Evolutionary conservation across 2,113 vertebrate genomes (phyloP).

Genomic region (Paramormyrops kingsleyae): DNA sequence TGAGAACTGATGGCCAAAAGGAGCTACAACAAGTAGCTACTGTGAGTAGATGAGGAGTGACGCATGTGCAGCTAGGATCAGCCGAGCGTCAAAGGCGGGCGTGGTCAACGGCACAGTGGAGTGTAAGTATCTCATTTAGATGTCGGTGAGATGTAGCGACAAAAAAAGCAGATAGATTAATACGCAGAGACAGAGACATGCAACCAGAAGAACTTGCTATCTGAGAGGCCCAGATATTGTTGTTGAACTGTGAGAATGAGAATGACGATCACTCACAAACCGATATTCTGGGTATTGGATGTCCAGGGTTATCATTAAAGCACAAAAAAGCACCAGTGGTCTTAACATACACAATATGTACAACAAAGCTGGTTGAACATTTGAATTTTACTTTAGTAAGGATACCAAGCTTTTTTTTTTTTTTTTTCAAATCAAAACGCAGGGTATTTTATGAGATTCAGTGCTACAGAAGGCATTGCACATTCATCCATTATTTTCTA

Average conservation of each 20-base stretch:
- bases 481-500: not conserved
- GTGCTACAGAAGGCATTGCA: conserved; percentile 9
- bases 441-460: conserved; percentile 4
- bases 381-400: not conserved
- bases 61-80: not conserved
- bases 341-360: not conserved
- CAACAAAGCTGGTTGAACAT: not conserved
- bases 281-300: not conserved
- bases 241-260: not conserved
- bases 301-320: not conserved
- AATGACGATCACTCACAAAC: not conserved
- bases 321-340: not conserved
- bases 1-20: not conserved
- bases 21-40: not conserved
- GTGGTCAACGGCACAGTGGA: not conserved
- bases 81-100: not conserved
- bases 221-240: not conserved
- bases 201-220: not conserved
- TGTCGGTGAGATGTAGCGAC: not conserved
- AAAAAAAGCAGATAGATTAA: not conserved
- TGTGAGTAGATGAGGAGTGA: not conserved
- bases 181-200: not conserved
- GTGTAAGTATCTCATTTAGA: not conserved
- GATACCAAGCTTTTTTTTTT: not conserved
- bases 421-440: not conserved